Conservation (phyloP, 2,797 vertebrate species). For the Hybognathus amarus region DNA sequence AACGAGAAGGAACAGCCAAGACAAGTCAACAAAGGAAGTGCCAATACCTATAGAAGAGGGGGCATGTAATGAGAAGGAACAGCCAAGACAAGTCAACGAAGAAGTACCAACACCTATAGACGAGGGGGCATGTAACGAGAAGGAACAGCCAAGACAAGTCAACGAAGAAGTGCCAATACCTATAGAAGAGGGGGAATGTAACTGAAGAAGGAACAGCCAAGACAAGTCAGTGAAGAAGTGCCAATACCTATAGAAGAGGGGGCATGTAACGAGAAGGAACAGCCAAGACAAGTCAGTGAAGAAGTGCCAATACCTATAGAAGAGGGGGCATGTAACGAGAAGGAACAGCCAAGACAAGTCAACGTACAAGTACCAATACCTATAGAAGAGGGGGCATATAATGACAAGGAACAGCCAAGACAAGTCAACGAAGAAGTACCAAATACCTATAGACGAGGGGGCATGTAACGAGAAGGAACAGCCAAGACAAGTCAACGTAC, state of each 20-base stretch:
- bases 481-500: neutral
- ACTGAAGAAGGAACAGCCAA: neutral
- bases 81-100: no score
- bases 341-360: conserved; percentile 36
- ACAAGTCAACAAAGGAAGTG: no score
- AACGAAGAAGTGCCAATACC: no score
- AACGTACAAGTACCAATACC: neutral
- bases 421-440: conserved; percentile 21
- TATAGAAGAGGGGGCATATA: conserved; percentile 13
- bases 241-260: no score
- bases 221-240: no score
- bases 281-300: neutral
- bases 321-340: neutral
- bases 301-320: neutral
- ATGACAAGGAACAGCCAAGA: conserved; percentile 27
- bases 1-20: no score
- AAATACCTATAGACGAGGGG: neutral
- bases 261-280: neutral
- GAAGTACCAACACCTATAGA: no score
- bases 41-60: no score
- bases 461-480: neutral
- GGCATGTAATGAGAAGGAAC: no score
- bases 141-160: no score
- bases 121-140: no score
- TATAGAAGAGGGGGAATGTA: no score